These are phyloP conservation scores for Nannoperca australis DNA, from an alignment of 2,797 vertebrate species.

Conservation along the genomic window DNA sequence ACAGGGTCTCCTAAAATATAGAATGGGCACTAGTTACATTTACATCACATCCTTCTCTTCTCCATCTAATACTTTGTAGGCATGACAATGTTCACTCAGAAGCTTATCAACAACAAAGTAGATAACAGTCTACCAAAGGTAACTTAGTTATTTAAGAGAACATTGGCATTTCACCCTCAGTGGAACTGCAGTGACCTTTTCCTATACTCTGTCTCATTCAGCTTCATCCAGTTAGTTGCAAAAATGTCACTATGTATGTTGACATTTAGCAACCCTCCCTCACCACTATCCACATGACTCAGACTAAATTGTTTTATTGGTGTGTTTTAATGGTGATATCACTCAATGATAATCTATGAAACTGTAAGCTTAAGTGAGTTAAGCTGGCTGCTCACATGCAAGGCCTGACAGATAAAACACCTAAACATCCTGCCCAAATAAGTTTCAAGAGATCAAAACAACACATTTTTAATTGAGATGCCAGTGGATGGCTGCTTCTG, in stretches of 20 bases:
- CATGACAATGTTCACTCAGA: background rate
- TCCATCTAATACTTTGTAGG: too few relatives aligned
- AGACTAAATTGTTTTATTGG: background rate
- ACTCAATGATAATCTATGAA: background rate
- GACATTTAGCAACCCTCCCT: background rate
- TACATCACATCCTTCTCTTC: too few relatives aligned
- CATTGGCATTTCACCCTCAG: background rate
- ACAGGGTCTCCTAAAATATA: background rate
- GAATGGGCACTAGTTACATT: background rate
- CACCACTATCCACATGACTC: background rate
- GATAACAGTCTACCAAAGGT: background rate
- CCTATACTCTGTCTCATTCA: background rate
- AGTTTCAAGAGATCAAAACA: background rate
- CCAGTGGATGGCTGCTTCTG: background rate
- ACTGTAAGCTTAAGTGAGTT: background rate
- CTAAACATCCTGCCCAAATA: background rate
- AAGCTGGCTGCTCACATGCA: background rate
- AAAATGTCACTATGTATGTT: conserved; percentile 2
- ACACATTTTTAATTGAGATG: background rate
- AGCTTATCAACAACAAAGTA: background rate
- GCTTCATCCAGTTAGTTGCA: background rate
- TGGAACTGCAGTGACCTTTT: conserved; percentile 6
- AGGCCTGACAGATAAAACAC: background rate
- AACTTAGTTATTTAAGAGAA: background rate
- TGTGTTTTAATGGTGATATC: background rate